These are phyloP conservation scores for Leucophora obtusa DNA, from an alignment of 2,888 invertebrate genomes.

Conservation along the genomic window DNA sequence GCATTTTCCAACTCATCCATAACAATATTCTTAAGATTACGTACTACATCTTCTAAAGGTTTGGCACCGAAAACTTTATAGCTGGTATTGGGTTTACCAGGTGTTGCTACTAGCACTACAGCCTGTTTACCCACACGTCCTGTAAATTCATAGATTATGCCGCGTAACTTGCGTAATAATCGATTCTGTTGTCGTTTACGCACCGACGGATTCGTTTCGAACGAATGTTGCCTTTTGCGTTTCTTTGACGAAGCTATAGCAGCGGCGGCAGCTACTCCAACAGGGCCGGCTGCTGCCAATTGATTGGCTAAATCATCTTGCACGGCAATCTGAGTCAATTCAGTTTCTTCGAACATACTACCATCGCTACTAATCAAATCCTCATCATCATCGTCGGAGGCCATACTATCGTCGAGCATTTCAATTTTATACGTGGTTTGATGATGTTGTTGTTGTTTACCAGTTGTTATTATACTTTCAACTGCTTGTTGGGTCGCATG, in stretches of 20 bases:
- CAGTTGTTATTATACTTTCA: constrained; percentile 55
- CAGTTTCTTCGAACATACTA: constrained; percentile 89
- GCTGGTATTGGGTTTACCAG: constrained; percentile 96
- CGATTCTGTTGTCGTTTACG: constrained; percentile 97
- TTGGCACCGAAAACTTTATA: constrained; percentile 98
- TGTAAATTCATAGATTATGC: constrained; percentile 97
- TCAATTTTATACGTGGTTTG: constrained; percentile 83
- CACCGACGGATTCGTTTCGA: constrained; percentile 98
- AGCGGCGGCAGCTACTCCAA: constrained; percentile 97
- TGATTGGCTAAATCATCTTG: constrained; percentile 97
- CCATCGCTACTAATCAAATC: constrained; percentile 91
- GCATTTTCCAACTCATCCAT: constrained; percentile 97
- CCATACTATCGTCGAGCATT: constrained; percentile 83
- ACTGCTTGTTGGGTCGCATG: constrained; percentile 60
- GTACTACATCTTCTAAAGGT: constrained; percentile 96
- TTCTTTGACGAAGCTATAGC: constrained; percentile 98
- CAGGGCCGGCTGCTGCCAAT: constrained; percentile 96
- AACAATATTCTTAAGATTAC: constrained; percentile 92
- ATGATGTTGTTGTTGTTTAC: constrained; percentile 72
- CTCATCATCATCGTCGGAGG: constrained; percentile 90
- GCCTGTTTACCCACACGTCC: constrained; percentile 98
- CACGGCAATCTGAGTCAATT: constrained; percentile 84
- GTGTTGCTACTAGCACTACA: constrained; percentile 95
- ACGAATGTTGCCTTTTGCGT: constrained; percentile 95
- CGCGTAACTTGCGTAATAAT: constrained; percentile 90